Percentiles rank a stretch among this genome's conserved stretches.
phyloP scores from a whole-genome alignment of 2,888 invertebrate genomes.

The Trachelus stipa region DNA sequence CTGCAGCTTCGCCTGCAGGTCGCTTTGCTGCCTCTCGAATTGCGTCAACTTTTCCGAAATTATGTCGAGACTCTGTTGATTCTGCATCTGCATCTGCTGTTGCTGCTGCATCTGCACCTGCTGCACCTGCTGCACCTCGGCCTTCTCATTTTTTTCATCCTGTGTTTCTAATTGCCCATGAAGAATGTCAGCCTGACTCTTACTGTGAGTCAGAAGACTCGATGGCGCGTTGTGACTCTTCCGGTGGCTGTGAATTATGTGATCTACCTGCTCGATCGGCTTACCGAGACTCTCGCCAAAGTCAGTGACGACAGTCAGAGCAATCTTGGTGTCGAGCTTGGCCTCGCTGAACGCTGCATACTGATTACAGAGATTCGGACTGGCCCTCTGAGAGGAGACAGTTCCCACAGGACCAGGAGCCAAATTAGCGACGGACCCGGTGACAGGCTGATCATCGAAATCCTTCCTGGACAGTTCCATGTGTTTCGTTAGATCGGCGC shows the following conservation, averaged over 20 bases:
- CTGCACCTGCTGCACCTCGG: slow-evolving; percentile 36
- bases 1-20: slow-evolving; percentile 60
- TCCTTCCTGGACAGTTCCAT: slow-evolving; percentile 61
- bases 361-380: slow-evolving; percentile 60
- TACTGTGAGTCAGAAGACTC: slow-evolving; percentile 52
- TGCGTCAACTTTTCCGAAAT: slow-evolving; percentile 61
- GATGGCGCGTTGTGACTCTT: slow-evolving; percentile 52
- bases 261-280: slow-evolving; percentile 56
- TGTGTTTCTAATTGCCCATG: slow-evolving; percentile 42
- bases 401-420: slow-evolving; percentile 28
- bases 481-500: slow-evolving; percentile 63
- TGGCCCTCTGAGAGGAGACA: slow-evolving; percentile 53
- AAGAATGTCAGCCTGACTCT: slow-evolving; percentile 54
- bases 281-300: slow-evolving; percentile 50
- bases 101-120: slow-evolving; percentile 38
- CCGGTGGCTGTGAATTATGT: slow-evolving; percentile 62
- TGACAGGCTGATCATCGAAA: slow-evolving; percentile 60
- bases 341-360: slow-evolving; percentile 59
- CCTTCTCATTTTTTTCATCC: slow-evolving; percentile 38
- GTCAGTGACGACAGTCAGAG: slow-evolving; percentile 56
- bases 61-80: slow-evolving; percentile 60
- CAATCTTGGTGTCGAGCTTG: slow-evolving; percentile 54
- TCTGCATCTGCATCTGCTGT: slow-evolving; percentile 49
- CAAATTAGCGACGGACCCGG: slow-evolving; percentile 60
- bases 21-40: slow-evolving; percentile 61